Conservation (phyloP, 2,888 invertebrate species). For the Lasioglossum calceatum region DNA sequence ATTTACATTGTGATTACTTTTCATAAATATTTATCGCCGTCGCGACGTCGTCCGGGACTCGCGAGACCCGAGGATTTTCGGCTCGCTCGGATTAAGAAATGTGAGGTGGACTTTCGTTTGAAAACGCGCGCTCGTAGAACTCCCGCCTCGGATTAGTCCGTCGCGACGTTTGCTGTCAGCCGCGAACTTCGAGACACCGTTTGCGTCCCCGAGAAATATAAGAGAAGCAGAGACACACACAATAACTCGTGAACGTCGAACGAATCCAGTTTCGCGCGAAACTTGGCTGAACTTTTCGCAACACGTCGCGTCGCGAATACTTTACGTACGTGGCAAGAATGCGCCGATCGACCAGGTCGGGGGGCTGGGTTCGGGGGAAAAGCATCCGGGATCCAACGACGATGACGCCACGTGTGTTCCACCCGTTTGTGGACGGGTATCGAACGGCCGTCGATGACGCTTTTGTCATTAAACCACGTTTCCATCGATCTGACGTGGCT, state of each 20-base stretch:
- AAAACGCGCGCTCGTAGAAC: not conserved
- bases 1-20: slow-evolving; percentile 15
- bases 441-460: slow-evolving; percentile 59
- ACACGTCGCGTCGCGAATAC: slow-evolving; percentile 55
- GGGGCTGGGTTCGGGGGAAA: not conserved
- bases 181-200: slow-evolving; percentile 12
- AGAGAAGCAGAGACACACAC: slow-evolving; percentile 12
- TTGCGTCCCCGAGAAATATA: slow-evolving; percentile 3
- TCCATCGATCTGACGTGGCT: slow-evolving; percentile 68
- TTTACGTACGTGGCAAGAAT: slow-evolving; percentile 65
- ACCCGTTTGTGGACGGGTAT: slow-evolving; percentile 51
- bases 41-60: not conserved
- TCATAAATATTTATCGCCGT: slow-evolving; percentile 24
- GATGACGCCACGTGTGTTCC: slow-evolving; percentile 60
- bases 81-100: not conserved
- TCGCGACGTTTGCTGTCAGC: not conserved
- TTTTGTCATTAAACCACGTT: slow-evolving; percentile 64
- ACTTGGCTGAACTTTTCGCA: slow-evolving; percentile 55
- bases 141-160: not conserved
- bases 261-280: slow-evolving; percentile 57
- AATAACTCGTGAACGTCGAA: slow-evolving; percentile 49
- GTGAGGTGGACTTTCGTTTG: not conserved
- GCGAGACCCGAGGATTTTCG: not conserved
- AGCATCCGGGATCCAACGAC: not conserved
- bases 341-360: slow-evolving; percentile 1